A percentile compares a stretch with the other conserved stretches of the same genome.
phyloP scores from a whole-genome alignment of 2,888 invertebrate species.

The Petrolisthes manimaculis region DNA sequence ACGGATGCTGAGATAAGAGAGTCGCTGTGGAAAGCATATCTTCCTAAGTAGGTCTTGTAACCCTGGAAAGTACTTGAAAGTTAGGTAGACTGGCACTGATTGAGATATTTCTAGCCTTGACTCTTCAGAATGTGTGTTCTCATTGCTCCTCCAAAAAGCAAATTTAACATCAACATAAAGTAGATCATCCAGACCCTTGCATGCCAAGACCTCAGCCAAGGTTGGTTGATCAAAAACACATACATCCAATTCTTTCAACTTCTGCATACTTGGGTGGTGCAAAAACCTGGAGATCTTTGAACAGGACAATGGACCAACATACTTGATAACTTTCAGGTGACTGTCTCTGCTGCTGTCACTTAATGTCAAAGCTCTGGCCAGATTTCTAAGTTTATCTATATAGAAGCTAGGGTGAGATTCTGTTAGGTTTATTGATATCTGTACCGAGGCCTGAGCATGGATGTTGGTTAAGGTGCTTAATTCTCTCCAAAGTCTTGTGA shows the following conservation, averaged over 20 bases:
- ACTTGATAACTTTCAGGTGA: constrained; percentile 30
- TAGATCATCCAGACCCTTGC: constrained; percentile 2
- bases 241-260: constrained; percentile 30
- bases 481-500: constrained; percentile 24
- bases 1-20: constrained; percentile 27
- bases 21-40: neutral
- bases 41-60: constrained; percentile 16
- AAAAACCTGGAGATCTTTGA: constrained; percentile 31
- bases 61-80: constrained; percentile 32
- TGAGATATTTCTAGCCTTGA: neutral
- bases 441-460: neutral
- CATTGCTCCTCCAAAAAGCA: neutral
- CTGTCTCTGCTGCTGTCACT: neutral
- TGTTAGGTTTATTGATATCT: constrained; percentile 26
- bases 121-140: neutral
- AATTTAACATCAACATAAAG: constrained; percentile 17
- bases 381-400: neutral
- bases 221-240: constrained; percentile 35
- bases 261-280: constrained; percentile 23
- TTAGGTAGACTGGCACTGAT: constrained; percentile 12
- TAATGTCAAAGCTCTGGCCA: neutral
- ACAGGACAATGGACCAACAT: constrained; percentile 42
- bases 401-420: neutral
- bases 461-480: neutral
- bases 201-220: constrained; percentile 18